Evolutionary conservation across 2,888 invertebrate species (phyloP).

Genomic region (Athripsodes cinereus): DNA sequence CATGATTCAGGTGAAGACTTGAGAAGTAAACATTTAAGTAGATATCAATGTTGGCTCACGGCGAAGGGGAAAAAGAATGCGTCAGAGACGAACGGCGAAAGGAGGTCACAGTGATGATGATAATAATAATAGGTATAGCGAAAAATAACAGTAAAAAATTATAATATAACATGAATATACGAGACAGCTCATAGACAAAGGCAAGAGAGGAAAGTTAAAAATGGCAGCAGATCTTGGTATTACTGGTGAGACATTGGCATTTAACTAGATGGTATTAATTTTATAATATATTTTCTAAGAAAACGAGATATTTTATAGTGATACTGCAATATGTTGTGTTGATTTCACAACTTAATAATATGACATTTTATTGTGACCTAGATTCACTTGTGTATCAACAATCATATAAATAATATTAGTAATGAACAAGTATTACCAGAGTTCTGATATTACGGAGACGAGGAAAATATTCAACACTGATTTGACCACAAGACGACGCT

Average conservation of each 20-base stretch:
- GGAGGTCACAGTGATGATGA: constrained; percentile 11
- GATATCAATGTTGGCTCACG: too few relatives aligned
- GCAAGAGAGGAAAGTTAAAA: too few relatives aligned
- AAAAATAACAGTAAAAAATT: constrained; percentile 2
- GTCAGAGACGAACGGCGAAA: constrained; percentile 12
- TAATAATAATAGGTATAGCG: constrained; percentile 3
- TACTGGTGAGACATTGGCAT: too few relatives aligned
- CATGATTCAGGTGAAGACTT: too few relatives aligned
- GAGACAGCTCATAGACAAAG: neutral
- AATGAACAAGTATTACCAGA: neutral
- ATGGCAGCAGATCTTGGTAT: too few relatives aligned
- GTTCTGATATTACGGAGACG: neutral
- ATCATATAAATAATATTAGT: neutral
- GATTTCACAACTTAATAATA: neutral
- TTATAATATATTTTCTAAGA: neutral
- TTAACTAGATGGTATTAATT: too few relatives aligned
- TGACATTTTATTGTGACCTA: neutral
- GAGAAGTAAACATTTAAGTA: too few relatives aligned
- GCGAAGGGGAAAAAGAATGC: constrained; percentile 6
- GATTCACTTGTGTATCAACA: neutral
- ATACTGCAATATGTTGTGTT: too few relatives aligned
- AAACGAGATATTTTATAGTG: neutral
- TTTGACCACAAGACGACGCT: neutral
- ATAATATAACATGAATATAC: constrained; percentile 7
- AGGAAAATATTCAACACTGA: too few relatives aligned